Base-by-base conservation (phyloP, 2,113 vertebrate species). In the Daphoenositta chrysoptera region DNA sequence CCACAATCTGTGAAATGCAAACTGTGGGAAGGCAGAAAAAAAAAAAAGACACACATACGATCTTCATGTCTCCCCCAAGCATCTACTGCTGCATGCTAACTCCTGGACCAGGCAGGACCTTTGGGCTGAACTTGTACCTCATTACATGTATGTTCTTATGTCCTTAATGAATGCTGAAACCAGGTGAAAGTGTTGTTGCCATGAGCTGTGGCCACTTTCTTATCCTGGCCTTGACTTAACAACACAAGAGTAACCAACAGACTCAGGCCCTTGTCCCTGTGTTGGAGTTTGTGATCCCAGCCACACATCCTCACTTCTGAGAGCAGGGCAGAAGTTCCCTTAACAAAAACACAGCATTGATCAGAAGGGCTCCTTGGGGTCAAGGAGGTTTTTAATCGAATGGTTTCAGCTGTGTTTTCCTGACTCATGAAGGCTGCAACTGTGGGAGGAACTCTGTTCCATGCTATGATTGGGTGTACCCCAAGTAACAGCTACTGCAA, bases 261-360 rank as follows among this genome's bases (percentile, higher is more conserved):
- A 39, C 35, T 42, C 39, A 31, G 13, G 5, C 30, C 30, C 40
- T 69, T 1, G 1, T 39, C 42, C 54, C 56, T 16, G 42, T 22
- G 13, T 20, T 20, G 50, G 7, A 18, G 21, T 14, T 39, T 72
- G 40, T 44, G 42, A 23, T 19, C 58, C 53, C 80, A 77, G 3
- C 10, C 50, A 21, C 7, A 45, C 0, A 0, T 20, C 15, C 23
- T 30, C 56, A 37, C 19, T 68, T 18, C 40, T 35, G 30, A 50
- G 16, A 51, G 0, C 0, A 10, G 50, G 17, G 27, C 30, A 37
- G 31, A 72, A 56, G 11, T 44, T 72, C 27, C 17, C 37, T 31
- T 40, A 33, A 37, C 13, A 56, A 28, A 64, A 53, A 2, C 23
- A 64, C 0, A 30, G 44, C 0, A 1, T 13, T 47, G 40, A 35